Conservation (phyloP, 2,888 invertebrate genomes). For the Rhabditoides inermis region DNA sequence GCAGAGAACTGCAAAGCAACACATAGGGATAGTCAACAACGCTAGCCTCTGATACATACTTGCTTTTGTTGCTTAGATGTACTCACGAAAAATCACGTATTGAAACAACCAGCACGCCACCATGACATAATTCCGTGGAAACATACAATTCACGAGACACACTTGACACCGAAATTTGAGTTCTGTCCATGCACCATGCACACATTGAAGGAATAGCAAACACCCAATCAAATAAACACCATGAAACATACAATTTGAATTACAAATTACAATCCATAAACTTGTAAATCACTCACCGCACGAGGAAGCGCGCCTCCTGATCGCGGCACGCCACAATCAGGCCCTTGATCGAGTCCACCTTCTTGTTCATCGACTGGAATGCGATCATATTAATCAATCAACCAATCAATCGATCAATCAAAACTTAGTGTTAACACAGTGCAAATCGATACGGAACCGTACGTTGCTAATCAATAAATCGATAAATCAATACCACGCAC, state of each 20-base stretch:
- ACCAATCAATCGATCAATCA: not conserved
- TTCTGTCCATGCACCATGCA: too few relatives aligned
- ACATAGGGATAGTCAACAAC: too few relatives aligned
- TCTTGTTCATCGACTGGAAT: conserved; percentile 62
- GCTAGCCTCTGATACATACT: too few relatives aligned
- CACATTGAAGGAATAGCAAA: not conserved
- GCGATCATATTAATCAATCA: not conserved
- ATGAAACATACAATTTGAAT: not conserved
- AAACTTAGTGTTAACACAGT: not conserved
- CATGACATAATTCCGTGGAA: not conserved
- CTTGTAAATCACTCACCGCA: conserved; percentile 26
- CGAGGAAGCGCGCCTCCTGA: conserved; percentile 39
- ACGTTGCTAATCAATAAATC: too few relatives aligned
- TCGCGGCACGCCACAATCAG: conserved; percentile 70
- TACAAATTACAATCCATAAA: not conserved
- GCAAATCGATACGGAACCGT: not conserved
- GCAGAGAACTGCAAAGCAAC: too few relatives aligned
- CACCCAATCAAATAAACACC: not conserved
- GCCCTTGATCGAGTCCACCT: conserved; percentile 80
- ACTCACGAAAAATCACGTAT: too few relatives aligned
- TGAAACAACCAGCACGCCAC: too few relatives aligned
- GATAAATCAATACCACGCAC: conserved; percentile 17
- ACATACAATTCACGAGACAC: too few relatives aligned
- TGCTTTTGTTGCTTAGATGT: too few relatives aligned
- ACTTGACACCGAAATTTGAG: too few relatives aligned